Base-by-base conservation (phyloP, 2,888 invertebrate genomes). In the Pandemis heparana region DNA sequence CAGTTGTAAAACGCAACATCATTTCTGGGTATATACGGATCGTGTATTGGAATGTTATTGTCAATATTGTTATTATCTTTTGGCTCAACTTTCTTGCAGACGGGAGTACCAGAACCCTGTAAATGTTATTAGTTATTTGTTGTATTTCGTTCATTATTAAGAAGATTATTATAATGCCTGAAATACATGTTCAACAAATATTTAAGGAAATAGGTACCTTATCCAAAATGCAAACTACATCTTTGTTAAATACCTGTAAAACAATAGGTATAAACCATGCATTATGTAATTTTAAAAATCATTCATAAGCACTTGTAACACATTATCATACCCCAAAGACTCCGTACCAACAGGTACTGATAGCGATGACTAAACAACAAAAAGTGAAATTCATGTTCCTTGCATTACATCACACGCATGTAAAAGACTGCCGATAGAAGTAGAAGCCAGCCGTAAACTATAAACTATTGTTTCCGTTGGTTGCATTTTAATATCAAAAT, bases 171-270 rank as follows among this genome's bases (percentile, higher is more conserved):
- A 48, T n/a, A n/a, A 48, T n/a, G 48, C 14, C 12, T 14, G 8
- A 70, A 23, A 38, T 38, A 32, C 18, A 60, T 48, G 32, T 5
- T 16, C 6, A 18, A 9, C n/a, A 51, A 18, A 74, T 56, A 38
- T 71, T 46, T 59, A 10, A 64, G 75, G 60, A 8, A 46, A 64
- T 38, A 64, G n/a, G 79, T 89, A 92, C 92, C 92, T 85, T 68
- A 75, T 92, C 89, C 67, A 89, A 82, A 68, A 90, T 71, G 79
- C 93, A 94, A 72, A 86, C 77, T 56, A 92, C 87, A 78, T 90
- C 89, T 75, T 87, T 90, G 77, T 88, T 92, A 79, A 89, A 92
- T 67, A 76, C 76, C 92, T 92, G 90, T 75, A 89, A 91, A 78
- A 80, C 75, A 60, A 46, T 32, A 32, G 23, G 23, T 63, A 23